Evolutionary conservation across 1,140 invertebrate species (phyloP), one percentile per base, ranked within the genome.

Genomic region (Drosophila pseudoananassae): DNA sequence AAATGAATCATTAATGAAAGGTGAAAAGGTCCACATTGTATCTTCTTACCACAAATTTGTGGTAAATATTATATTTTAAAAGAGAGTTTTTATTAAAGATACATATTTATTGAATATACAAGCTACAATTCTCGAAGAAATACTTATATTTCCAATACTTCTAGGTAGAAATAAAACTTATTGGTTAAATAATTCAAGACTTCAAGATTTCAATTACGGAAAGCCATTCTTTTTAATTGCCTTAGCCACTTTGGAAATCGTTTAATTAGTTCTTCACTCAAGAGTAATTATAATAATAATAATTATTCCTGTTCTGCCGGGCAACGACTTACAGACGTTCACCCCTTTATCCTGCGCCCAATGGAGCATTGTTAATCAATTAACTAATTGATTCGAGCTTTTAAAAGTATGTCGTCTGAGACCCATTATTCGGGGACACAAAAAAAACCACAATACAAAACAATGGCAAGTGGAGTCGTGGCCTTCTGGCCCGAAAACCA

Each of bases 361-460:
- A 64, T 58, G 57, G 31, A 31, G 59, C 65, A 49, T 78, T 85
- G 82, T 87, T 82, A 81, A 68, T 85, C 82, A 85, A 85, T 85
- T 85, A 85, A 81, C 82, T 85, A 85, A 85, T 87, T 85, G 82
- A 88, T 85, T 88, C 59, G 57, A 61, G 78, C 82, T 75, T 54
- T 85, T 78, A 78, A 85, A 84, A 82, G 82, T 88, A 64, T 87
- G 82, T 85, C 81, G 82, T 53, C 81, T 61, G 77, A 53, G 46
- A 17, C 65, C 59, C 69, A 45, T 47, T 65, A 70, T 69, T 69
- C 50, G 40, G 50, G 31, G 31, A 38, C 47, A 53, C 38, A n/a
- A 43, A 43, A 43, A 46, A 46, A 23, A 46, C 20, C 7, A 46
- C 15, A 27, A 38, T 50, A 55, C 46, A 70, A 56, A 36, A 49